Evolutionary conservation across 1,140 invertebrate species (phyloP), one percentile per base, ranked within the genome.

Genomic region (Philotrypesis tridentata): DNA sequence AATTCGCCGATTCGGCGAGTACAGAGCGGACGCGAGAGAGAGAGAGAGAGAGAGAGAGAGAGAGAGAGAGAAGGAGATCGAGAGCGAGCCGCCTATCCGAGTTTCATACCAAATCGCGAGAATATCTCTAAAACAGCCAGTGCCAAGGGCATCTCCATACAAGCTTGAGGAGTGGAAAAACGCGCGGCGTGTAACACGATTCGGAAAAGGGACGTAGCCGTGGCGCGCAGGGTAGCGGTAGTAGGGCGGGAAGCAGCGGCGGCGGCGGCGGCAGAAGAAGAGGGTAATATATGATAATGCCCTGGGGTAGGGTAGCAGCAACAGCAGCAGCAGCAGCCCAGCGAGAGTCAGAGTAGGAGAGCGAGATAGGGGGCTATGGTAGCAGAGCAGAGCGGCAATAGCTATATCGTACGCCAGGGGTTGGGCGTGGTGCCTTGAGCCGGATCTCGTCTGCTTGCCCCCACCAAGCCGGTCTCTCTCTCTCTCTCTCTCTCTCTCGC

Each of bases 201-300:
- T 67, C 25, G 70, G 40, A 68, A 81, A 70, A 74, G 65, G 73
- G 72, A 60, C 40, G 63, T 31, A 31, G 29, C 17, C 12, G 23
- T n/a, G n/a, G n/a, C n/a, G n/a, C n/a, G 21, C 61, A 23, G 43
- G 12, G 21, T 55, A 55, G 21, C 9, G 48, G 37, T n/a, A 31
- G 23, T 25, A 43, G 48, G 48, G 82, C 65, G 48, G 75, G 63
- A 27, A 65, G 74, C 23, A 79, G 33, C 3, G 84, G 79, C 71
- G 61, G 29, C 76, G 77, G 77, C 86, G 65, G 85, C 79, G 87
- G 88, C 88, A 87, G 86, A 89, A 82, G 87, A 84, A 88, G 85
- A 90, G 88, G 87, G 89, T 89, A 89, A 91, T 91, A 89, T 90
- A 91, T 90, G 90, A 89, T 91, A 91, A 91, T 91, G 87, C 83